Base-by-base conservation (phyloP, 2,888 invertebrate species). In the Artemia sinica region DNA sequence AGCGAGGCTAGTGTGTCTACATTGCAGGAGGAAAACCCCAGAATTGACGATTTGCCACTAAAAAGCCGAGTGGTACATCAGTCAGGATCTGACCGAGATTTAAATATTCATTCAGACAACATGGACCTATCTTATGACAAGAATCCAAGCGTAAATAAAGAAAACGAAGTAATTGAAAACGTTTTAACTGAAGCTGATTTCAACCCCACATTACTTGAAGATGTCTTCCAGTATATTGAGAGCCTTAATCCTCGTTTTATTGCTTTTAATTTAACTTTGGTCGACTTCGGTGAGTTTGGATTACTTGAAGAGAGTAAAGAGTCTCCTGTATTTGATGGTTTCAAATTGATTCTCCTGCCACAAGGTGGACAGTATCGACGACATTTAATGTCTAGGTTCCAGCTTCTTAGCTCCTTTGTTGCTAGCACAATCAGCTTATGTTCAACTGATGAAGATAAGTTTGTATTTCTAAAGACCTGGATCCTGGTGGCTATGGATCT, bases 401-500 rank as follows among this genome's bases (percentile, higher is more conserved):
- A 41, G 41, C 41, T 41, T 41, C 28, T 58, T 18, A 58, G 14
- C 14, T 18, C n/a, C 14, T n/a, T 58, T 28, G 11, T 58, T 28
- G 63, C 63, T 10, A n/a, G n/a, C 12, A 58, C 63, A 9, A 58
- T 58, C 10, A 9, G 28, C n/a, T 10, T 58, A 58, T 58, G 63
- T 28, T 28, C 63, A 18, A 58, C 63, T 8, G 14, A 58, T 10
- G 79, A 83, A 67, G 89, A 90, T 75, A 82, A 93, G 65, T 91
- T 92, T 0, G 87, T 89, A 74, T 86, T 87, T 13, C 82, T 95
- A 49, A 89, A 91, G 77, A 91, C 92, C 77, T 95, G 94, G 94
- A 92, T 94, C 74, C 86, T 91, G 76, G 83, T 93, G 50, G 93
- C 94, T 3, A 85, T 90, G 13, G 93, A 94, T 76, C 88, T 89